Conservation (phyloP, 2,888 invertebrate genomes). For the Eupithecia centaureata region DNA sequence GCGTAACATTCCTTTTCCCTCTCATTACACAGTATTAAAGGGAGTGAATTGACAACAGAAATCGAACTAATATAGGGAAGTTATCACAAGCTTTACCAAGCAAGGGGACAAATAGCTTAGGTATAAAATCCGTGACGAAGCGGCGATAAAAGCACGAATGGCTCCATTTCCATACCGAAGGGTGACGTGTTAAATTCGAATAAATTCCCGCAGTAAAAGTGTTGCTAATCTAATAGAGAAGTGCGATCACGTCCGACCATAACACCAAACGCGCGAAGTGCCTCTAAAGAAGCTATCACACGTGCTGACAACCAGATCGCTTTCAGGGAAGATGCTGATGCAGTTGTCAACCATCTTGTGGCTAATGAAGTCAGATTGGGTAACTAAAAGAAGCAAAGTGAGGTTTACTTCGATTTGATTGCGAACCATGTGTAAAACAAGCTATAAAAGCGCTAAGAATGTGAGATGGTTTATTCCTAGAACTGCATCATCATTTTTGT, state of each 20-base stretch:
- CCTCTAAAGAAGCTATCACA: constrained; percentile 30
- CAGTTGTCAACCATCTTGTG: neutral
- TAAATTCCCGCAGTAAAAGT: constrained; percentile 60
- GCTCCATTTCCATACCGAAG: constrained; percentile 43
- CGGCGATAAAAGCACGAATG: constrained; percentile 42
- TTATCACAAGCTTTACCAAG: constrained; percentile 9
- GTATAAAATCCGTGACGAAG: constrained; percentile 25
- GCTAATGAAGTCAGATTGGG: neutral
- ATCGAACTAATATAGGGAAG: constrained; percentile 1
- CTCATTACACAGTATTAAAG: neutral
- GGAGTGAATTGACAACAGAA: constrained; percentile 2
- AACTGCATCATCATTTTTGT: neutral
- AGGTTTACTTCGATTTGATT: constrained; percentile 1
- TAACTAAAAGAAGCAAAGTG: constrained; percentile 1
- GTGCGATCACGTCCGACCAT: constrained; percentile 71
- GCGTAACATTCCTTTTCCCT: neutral
- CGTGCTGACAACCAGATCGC: constrained; percentile 10
- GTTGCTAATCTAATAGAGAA: constrained; percentile 61
- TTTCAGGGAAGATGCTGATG: constrained; percentile 6
- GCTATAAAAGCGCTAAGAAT: neutral
- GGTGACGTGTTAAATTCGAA: constrained; percentile 58
- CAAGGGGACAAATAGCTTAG: constrained; percentile 22
- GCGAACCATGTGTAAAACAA: neutral
- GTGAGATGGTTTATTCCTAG: neutral
- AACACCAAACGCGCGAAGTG: constrained; percentile 56